Conservation (phyloP, 2,113 vertebrate genomes). For the Prinia subflava region DNA sequence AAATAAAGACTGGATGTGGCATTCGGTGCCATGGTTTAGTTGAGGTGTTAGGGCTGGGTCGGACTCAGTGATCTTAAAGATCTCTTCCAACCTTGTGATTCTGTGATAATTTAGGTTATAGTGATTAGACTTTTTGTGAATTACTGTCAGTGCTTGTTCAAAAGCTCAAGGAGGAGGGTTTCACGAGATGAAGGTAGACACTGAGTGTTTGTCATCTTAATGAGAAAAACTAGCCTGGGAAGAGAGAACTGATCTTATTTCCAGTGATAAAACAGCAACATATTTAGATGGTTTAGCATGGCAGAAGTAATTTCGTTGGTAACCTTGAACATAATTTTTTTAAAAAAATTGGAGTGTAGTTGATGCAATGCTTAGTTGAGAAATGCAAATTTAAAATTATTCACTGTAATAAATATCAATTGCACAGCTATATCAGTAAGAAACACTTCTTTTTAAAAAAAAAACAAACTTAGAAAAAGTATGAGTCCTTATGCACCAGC, state of each 20-base stretch:
- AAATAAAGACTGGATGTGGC: too few relatives aligned
- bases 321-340: neutral
- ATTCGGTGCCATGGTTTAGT: fast-evolving
- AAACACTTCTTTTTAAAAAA: neutral
- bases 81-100: neutral
- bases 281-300: neutral
- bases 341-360: neutral
- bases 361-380: neutral
- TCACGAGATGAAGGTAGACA: neutral
- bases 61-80: neutral
- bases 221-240: neutral
- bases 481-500: neutral
- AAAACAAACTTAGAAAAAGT: neutral
- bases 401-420: neutral
- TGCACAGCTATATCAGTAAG: neutral
- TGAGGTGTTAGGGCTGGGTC: neutral
- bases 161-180: neutral
- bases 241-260: neutral
- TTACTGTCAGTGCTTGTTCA: neutral
- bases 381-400: neutral
- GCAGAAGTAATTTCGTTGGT: neutral
- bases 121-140: neutral
- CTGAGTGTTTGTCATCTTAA: neutral
- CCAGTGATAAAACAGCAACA: neutral
- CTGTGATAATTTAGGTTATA: neutral